Conservation (phyloP, 2,797 vertebrate species). For the Chloroceryle inda region DNA sequence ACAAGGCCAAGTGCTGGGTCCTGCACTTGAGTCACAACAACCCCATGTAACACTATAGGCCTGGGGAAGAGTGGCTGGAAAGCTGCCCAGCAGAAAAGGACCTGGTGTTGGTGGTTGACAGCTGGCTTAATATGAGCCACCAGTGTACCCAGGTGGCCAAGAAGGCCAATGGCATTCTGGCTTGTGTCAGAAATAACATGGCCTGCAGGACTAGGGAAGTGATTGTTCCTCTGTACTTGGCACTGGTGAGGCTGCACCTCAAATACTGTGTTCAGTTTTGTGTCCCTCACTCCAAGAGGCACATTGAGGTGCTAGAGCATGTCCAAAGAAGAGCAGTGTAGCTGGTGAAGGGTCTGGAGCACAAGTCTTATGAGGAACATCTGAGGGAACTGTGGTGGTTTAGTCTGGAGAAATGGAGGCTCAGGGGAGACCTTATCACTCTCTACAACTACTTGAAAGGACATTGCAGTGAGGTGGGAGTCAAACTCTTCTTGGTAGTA, state of each 20-base stretch:
- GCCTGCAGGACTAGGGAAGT: background rate
- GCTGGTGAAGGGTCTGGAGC: background rate
- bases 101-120: background rate
- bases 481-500: background rate
- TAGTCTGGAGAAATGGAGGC: background rate
- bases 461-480: background rate
- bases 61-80: background rate
- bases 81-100: background rate
- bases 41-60: background rate
- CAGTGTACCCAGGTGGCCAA: background rate
- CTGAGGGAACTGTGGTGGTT: background rate
- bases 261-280: background rate
- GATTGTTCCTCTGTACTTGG: background rate
- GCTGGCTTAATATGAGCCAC: background rate
- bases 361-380: rapidly evolving
- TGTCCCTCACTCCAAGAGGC: background rate
- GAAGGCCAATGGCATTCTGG: background rate
- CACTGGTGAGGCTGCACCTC: background rate
- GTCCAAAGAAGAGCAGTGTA: background rate
- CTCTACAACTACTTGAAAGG: background rate
- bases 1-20: background rate
- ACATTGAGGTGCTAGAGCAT: rapidly evolving
- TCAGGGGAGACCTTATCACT: background rate
- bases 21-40: background rate
- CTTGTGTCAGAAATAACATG: background rate